Conservation (phyloP, 1,140 invertebrate species). For the Paraescarpia echinospica region DNA sequence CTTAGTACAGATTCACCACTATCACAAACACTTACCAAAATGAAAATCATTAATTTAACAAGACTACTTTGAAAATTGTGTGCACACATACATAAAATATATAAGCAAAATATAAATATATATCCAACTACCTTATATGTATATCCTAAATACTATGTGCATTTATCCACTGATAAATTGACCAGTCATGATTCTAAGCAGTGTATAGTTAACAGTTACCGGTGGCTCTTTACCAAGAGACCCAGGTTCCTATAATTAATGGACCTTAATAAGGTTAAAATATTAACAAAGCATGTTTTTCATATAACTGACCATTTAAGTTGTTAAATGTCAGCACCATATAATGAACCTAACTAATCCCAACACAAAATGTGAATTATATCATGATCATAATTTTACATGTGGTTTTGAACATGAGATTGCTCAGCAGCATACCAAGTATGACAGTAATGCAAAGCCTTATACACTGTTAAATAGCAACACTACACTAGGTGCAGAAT, state of each 20-base stretch:
- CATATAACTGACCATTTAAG: background rate
- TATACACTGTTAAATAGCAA: no score
- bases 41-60: background rate
- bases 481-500: no score
- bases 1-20: background rate
- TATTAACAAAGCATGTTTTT: background rate
- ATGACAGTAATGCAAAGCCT: no score
- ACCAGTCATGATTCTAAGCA: background rate
- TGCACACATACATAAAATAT: background rate
- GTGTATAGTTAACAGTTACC: background rate
- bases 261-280: no score
- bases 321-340: background rate
- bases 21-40: background rate
- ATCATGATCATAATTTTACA: background rate
- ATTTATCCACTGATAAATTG: background rate
- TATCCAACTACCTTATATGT: background rate
- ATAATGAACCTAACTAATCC: background rate
- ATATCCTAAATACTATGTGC: background rate
- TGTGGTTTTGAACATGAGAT: no score
- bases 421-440: no score
- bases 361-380: background rate
- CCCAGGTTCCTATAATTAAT: background rate
- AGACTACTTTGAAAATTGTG: background rate
- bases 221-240: background rate
- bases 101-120: background rate